Evolutionary conservation across 2,797 vertebrate species (phyloP).

Genomic region (Peromyscus melanophrys): DNA sequence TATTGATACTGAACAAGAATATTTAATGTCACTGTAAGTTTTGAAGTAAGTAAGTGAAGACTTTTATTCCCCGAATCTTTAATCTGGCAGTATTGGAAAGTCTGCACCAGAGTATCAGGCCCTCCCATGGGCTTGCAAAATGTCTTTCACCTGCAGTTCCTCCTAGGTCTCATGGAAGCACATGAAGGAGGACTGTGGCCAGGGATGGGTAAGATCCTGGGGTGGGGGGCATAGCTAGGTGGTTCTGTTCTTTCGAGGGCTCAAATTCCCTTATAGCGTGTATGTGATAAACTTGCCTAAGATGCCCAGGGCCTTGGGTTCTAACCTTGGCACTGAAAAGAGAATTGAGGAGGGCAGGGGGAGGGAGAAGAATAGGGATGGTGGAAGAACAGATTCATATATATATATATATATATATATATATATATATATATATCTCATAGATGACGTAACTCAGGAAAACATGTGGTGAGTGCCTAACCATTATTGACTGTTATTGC

Average conservation of each 20-base stretch:
- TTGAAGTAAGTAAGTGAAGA: background rate
- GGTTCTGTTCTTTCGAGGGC: background rate
- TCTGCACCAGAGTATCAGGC: background rate
- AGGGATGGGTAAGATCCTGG: background rate
- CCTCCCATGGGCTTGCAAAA: background rate
- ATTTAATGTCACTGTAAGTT: background rate
- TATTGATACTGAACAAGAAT: background rate
- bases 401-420: background rate
- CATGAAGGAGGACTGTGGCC: background rate
- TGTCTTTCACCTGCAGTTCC: background rate
- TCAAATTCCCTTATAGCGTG: conserved; percentile 5
- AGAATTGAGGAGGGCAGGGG: too few species aligned
- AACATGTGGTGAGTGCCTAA: background rate
- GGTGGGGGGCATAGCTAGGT: background rate
- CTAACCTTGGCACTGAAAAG: background rate
- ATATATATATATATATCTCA: background rate
- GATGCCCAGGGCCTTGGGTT: background rate
- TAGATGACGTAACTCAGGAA: background rate
- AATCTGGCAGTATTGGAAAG: background rate
- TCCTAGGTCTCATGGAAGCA: background rate
- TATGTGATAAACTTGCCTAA: background rate
- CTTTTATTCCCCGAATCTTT: background rate
- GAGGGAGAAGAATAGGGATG: background rate
- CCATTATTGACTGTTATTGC: background rate
- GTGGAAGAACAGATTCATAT: background rate